A percentile compares a stretch with the other conserved stretches of the same genome.
Conservation (phyloP, 2,888 invertebrate genomes). For the Labia minor region DNA sequence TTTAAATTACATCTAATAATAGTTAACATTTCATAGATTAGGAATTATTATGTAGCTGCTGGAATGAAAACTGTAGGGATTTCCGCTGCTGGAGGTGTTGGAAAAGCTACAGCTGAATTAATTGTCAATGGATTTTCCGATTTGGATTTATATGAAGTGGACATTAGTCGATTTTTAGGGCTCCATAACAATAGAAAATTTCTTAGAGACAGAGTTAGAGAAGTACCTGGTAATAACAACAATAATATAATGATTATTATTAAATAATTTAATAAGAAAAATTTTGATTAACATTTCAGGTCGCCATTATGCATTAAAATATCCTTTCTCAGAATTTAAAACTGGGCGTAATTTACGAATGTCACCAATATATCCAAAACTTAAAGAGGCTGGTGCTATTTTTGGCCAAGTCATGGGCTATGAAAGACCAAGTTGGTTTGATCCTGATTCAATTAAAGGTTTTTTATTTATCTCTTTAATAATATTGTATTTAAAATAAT, state of each 20-base stretch:
- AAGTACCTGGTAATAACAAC: constrained; percentile 63
- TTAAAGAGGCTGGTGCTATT: constrained; percentile 82
- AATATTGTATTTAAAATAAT: background rate
- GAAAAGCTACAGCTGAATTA: constrained; percentile 75
- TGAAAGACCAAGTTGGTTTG: constrained; percentile 89
- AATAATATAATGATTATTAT: too few relatives aligned
- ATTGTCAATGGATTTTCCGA: constrained; percentile 71
- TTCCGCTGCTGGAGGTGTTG: constrained; percentile 90
- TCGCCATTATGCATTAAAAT: constrained; percentile 67
- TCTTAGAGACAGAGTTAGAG: constrained; percentile 77
- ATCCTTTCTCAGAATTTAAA: constrained; percentile 76
- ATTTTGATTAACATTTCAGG: constrained; percentile 34
- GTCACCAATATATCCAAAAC: constrained; percentile 88
- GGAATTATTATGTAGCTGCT: constrained; percentile 83
- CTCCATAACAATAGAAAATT: constrained; percentile 92
- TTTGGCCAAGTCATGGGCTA: constrained; percentile 98
- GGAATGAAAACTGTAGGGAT: constrained; percentile 97
- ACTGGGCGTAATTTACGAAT: constrained; percentile 82
- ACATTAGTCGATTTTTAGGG: constrained; percentile 80
- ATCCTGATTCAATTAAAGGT: constrained; percentile 43
- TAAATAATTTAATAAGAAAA: background rate
- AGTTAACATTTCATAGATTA: constrained; percentile 45
- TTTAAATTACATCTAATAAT: constrained; percentile 15
- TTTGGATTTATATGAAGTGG: constrained; percentile 77
- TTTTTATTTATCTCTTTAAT: constrained; percentile 24